Conservation (phyloP, 2,888 invertebrate species). For the Andrena praecox region DNA sequence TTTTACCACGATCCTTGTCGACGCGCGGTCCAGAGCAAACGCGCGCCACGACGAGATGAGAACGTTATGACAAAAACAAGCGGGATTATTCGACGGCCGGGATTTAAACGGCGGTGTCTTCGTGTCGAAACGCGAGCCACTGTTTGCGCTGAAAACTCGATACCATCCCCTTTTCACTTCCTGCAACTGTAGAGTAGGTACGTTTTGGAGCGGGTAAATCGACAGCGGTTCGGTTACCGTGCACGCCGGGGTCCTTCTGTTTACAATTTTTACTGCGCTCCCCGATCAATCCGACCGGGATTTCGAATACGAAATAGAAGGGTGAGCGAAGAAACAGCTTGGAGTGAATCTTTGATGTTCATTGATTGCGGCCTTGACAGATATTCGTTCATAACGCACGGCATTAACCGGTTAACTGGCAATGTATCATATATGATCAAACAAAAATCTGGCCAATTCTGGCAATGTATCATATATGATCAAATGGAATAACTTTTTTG, state of each 20-base stretch:
- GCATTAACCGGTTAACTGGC: too few relatives aligned
- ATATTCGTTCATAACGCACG: background rate
- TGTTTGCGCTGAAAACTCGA: constrained; percentile 33
- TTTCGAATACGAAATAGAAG: background rate
- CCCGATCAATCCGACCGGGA: constrained; percentile 11
- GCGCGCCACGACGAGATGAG: constrained; percentile 4
- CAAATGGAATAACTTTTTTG: too few relatives aligned
- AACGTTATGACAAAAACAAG: constrained; percentile 11
- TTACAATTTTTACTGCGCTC: constrained; percentile 37
- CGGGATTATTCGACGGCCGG: background rate
- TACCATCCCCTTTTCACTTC: background rate
- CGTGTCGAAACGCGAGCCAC: constrained; percentile 5
- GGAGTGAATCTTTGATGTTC: background rate
- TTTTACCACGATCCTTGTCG: constrained; percentile 10
- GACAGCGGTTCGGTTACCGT: constrained; percentile 10
- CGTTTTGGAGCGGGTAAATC: background rate
- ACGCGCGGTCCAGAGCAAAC: background rate
- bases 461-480: too few relatives aligned
- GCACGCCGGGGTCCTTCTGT: constrained; percentile 13
- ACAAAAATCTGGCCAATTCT: too few relatives aligned
- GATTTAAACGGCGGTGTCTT: constrained; percentile 8
- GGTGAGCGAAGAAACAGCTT: background rate
- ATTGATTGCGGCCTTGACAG: background rate
- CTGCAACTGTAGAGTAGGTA: background rate
- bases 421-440: too few relatives aligned